Conservation (phyloP, 2,888 invertebrate genomes). For the Drosophila sordidula region DNA sequence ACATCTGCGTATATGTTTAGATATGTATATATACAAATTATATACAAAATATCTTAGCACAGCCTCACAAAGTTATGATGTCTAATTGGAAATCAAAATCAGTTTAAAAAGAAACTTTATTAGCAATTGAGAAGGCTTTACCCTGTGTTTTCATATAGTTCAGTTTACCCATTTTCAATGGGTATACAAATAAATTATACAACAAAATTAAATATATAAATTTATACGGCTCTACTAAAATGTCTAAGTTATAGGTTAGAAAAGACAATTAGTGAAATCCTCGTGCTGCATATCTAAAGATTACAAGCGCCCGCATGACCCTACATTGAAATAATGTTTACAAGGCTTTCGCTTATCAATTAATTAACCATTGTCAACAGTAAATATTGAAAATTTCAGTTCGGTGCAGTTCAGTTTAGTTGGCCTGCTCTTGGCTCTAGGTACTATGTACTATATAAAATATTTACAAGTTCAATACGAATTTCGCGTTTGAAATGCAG, state of each 20-base stretch:
- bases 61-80: too few species aligned
- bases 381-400: constrained; percentile 59
- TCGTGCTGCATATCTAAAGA: constrained; percentile 3
- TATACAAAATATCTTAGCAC: too few species aligned
- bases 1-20: too few species aligned
- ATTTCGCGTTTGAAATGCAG: constrained; percentile 66
- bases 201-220: neutral
- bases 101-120: too few species aligned
- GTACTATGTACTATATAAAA: constrained; percentile 26
- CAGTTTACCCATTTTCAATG: too few species aligned
- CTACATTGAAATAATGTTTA: constrained; percentile 54
- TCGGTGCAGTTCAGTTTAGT: constrained; percentile 40
- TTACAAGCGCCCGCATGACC: neutral
- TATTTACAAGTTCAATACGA: constrained; percentile 71
- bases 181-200: too few species aligned
- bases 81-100: neutral
- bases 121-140: too few species aligned
- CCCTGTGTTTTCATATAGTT: too few species aligned
- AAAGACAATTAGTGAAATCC: constrained; percentile 13
- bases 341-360: constrained; percentile 72
- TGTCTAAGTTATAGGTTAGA: neutral
- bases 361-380: constrained; percentile 73
- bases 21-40: too few species aligned
- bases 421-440: constrained; percentile 1
- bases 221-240: neutral